phyloP scores from a whole-genome alignment of 2,113 vertebrate species.

The Phoxinus phoxinus region DNA sequence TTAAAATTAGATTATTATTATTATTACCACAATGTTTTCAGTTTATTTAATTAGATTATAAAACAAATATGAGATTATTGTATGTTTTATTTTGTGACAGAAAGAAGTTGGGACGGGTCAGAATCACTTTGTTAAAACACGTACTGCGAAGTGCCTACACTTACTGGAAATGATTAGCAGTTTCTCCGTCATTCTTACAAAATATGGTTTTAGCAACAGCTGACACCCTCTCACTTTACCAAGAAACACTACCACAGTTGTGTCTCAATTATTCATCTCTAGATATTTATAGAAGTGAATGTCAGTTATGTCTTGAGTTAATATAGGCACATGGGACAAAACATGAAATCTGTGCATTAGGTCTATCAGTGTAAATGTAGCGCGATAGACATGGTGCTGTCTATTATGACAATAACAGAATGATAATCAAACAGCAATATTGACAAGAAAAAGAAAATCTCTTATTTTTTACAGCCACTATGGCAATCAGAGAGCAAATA shows the following conservation, averaged over 20 bases:
- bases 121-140: background rate
- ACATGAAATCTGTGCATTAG: background rate
- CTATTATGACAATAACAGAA: background rate
- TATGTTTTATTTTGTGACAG: background rate
- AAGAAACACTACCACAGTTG: conserved; percentile 4
- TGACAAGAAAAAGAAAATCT: background rate
- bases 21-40: too few relatives aligned
- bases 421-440: background rate
- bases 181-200: conserved; percentile 2
- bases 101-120: background rate
- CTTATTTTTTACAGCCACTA: too few relatives aligned
- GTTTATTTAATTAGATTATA: background rate
- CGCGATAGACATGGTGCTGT: background rate
- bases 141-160: background rate
- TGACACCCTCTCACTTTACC: background rate
- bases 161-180: conserved; percentile 2
- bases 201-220: background rate
- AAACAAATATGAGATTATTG: background rate
- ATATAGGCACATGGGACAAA: background rate
- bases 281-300: background rate
- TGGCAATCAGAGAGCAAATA: too few relatives aligned
- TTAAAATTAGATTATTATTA: too few relatives aligned
- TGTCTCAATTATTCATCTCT: background rate
- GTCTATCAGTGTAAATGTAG: background rate
- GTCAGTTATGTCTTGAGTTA: conserved; percentile 2